Evolutionary conservation across 1,140 invertebrate genomes (phyloP), one percentile per base, ranked within the genome.

Genomic region (Ladona fulva): DNA sequence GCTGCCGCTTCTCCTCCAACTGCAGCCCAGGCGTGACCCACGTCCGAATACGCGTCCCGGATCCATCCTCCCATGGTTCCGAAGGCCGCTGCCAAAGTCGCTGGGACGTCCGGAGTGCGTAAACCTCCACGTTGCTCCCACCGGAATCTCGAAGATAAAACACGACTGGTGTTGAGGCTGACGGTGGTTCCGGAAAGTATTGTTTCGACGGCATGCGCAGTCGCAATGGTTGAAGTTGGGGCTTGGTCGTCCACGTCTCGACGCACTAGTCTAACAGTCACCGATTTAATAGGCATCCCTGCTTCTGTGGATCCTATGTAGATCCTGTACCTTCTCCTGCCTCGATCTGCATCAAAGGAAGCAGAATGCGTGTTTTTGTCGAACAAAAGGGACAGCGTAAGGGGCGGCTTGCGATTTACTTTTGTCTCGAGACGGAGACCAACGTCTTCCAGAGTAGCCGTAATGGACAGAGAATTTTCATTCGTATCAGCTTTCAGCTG

Each of bases 91-190:
- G 16, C 52, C 52, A 66, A 22, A 19, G 52, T 66, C 5, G 52
- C 52, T 66, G 52, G 25, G 0, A 77, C 25, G n/a, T 78, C 5
- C 22, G 59, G n/a, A 37, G 25, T 74, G 6, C 74, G n/a, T 59
- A 79, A 12, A n/a, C 77, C 73, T 3, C 29, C 42, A 8, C 77
- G 24, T 24, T 66, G 77, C 19, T 75, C 76, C 78, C 78, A 79
- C n/a, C 16, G 25, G 14, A 77, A 44, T 25, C 77, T 74, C 12
- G 78, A 25, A 24, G 76, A 79, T 8, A 79, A 73, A 24, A 78
- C 42, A 42, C 74, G 59, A 66, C 76, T 77, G 42, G 76, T 24
- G 66, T 79, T 79, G 5, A 79, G 66, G 24, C 29, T 66, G 22
- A 79, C 22, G 1, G 59, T 77, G 22, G 24, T 25, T 24, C 66